Evolutionary conservation across 2,797 vertebrate genomes (phyloP), one percentile per base, ranked within the genome.

Genomic region (Anas flavirostris): DNA sequence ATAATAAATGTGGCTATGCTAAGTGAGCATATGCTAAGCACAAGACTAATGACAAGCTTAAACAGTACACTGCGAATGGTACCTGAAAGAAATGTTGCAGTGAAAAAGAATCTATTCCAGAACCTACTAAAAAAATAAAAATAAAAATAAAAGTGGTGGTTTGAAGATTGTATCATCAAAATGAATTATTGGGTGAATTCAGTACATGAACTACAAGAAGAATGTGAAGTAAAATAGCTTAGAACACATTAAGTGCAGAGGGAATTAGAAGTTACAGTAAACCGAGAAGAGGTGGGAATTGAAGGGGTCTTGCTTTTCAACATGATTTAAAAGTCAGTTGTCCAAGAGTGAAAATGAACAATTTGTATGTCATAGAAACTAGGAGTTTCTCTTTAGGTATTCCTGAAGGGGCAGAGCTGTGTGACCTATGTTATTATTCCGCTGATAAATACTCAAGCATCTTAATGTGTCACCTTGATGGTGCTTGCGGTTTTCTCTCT

Each of bases 181-280:
- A 95, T 97, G 90, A 97, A 86, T 98, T 96, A 96, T 90, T 95
- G 73, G 87, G 46, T 96, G 90, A 87, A 82, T 81, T 93, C 79
- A 64, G 31, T 91, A 55, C 83, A 67, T 5, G 18, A 84, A 86
- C 33, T 80, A 44, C 90, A 78, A 95, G 88, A 93, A 82, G 88
- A 84, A 94, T 95, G 80, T 74, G 95, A 83, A 88, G 96, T 97
- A 92, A 88, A 95, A 70, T 95, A 69, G 73, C 73, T 88, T 48
- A 58, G 93, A 86, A 92, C 84, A 74, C 37, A 21, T 79, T 79
- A 88, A 12, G 22, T 89, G 80, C 58, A 74, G 69, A 76, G 83
- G 50, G 79, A 91, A 63, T 87, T 75, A 59, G 79, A 89, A 94
- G 55, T 74, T 70, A 79, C 88, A 69, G 74, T 86, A 86, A 95